Evolutionary conservation across 2,888 invertebrate genomes (phyloP).

Genomic region (Clanis bilineata): DNA sequence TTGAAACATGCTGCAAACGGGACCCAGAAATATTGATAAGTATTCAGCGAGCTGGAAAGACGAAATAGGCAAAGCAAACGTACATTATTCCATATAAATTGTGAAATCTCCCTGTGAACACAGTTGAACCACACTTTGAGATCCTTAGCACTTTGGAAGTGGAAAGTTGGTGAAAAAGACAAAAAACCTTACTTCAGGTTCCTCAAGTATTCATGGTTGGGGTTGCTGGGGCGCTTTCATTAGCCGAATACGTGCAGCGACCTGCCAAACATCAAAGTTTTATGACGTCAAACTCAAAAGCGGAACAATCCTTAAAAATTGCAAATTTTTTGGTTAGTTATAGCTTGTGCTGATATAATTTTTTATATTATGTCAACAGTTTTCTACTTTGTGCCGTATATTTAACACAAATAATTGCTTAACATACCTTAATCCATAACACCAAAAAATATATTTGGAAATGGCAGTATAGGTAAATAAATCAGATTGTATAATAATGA

Average conservation of each 20-base stretch:
- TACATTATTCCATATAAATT: not conserved
- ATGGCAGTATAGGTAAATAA: too few species aligned
- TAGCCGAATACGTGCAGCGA: slow-evolving; percentile 37
- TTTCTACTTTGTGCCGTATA: too few species aligned
- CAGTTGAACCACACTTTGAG: not conserved
- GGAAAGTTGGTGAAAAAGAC: slow-evolving; percentile 7
- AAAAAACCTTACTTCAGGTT: slow-evolving; percentile 18
- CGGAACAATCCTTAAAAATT: not conserved
- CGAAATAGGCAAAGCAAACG: not conserved
- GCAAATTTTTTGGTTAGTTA: not conserved
- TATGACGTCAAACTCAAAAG: not conserved
- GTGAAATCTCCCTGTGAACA: not conserved
- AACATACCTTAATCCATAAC: too few species aligned
- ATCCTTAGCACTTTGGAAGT: slow-evolving; percentile 8
- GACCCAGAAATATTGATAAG: slow-evolving; percentile 1
- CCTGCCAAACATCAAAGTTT: not conserved
- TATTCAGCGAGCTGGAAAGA: not conserved
- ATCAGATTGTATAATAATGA: too few species aligned
- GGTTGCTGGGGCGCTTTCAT: slow-evolving; percentile 41
- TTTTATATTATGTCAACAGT: not conserved
- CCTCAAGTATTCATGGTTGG: slow-evolving; percentile 41
- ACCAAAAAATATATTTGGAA: too few species aligned
- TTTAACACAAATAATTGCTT: too few species aligned
- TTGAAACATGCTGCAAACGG: not conserved
- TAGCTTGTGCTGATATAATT: not conserved